These are phyloP conservation scores for Therioaphis trifolii DNA, from an alignment of 2,888 invertebrate species.

Conservation along the genomic window DNA sequence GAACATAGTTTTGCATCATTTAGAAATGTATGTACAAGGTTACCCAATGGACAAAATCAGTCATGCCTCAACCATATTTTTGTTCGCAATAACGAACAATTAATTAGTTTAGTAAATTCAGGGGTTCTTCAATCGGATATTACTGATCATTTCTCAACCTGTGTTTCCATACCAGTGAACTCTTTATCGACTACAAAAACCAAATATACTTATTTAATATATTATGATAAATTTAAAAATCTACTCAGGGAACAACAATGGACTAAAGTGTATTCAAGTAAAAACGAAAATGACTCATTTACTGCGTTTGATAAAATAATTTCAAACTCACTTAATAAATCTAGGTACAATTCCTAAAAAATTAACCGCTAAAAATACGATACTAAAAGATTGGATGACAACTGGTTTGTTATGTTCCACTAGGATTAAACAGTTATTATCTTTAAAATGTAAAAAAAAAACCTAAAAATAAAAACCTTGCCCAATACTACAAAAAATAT, in stretches of 20 bases:
- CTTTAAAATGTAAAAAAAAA: slow-evolving; percentile 1
- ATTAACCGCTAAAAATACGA: neutral
- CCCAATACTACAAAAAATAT: slow-evolving; percentile 5
- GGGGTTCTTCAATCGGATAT: neutral
- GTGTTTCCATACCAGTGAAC: neutral
- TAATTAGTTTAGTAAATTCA: neutral
- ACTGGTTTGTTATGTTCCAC: neutral
- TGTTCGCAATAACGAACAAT: neutral
- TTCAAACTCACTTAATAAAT: neutral
- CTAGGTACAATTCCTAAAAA: neutral
- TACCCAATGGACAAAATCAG: neutral
- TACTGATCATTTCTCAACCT: neutral
- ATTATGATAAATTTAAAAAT: neutral
- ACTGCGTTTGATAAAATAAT: neutral
- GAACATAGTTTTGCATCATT: too few relatives aligned
- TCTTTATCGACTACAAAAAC: neutral
- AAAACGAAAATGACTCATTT: neutral
- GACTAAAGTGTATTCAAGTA: neutral
- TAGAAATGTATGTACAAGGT: neutral
- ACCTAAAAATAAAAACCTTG: neutral
- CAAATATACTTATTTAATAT: neutral
- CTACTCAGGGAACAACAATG: neutral
- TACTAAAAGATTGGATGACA: neutral
- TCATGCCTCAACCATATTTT: slow-evolving; percentile 4
- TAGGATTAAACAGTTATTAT: neutral